Evolutionary conservation across 2,797 vertebrate genomes (phyloP).

Genomic region (Chaetodon trifasciatus): DNA sequence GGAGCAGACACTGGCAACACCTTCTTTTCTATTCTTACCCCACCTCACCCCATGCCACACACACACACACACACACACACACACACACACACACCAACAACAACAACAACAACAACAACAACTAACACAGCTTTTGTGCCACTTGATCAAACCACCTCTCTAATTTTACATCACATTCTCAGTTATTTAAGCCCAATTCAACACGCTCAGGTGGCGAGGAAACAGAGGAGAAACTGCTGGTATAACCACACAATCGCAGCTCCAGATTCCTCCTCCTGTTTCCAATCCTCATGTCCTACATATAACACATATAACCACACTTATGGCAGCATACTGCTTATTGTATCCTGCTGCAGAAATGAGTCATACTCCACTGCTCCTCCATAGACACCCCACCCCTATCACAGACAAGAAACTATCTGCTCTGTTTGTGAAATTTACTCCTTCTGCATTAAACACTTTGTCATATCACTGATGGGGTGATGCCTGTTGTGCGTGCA

Average conservation of each 20-base stretch:
- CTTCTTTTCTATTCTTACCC: slow-evolving; percentile 69
- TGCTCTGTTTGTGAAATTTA: slow-evolving; percentile 65
- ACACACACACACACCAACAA: slow-evolving; percentile 17
- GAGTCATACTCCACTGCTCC: slow-evolving; percentile 86
- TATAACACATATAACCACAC: slow-evolving; percentile 73
- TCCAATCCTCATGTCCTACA: slow-evolving; percentile 59
- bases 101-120: slow-evolving; percentile 26
- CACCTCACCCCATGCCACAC: slow-evolving; percentile 59
- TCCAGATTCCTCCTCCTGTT: slow-evolving; percentile 33
- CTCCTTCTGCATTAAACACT: slow-evolving; percentile 67
- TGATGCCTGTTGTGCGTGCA: slow-evolving; percentile 23
- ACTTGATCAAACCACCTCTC: slow-evolving; percentile 54
- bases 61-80: slow-evolving; percentile 24
- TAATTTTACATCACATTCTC: slow-evolving; percentile 54
- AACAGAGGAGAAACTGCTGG: slow-evolving; percentile 18
- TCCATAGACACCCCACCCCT: slow-evolving; percentile 81
- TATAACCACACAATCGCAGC: slow-evolving; percentile 14
- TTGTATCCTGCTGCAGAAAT: slow-evolving; percentile 87
- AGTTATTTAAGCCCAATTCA: slow-evolving; percentile 34
- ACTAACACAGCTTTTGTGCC: slow-evolving; percentile 65
- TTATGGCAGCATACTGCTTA: slow-evolving; percentile 72
- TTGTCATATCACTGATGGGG: slow-evolving; percentile 53
- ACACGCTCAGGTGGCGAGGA: slow-evolving; percentile 16
- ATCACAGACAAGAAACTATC: slow-evolving; percentile 75
- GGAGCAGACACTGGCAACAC: slow-evolving; percentile 65